A percentile compares a stretch with the other conserved stretches of the same genome.
Evolutionary conservation across 1,140 invertebrate genomes (phyloP).

Genomic region (Aradophagus sp.): DNA sequence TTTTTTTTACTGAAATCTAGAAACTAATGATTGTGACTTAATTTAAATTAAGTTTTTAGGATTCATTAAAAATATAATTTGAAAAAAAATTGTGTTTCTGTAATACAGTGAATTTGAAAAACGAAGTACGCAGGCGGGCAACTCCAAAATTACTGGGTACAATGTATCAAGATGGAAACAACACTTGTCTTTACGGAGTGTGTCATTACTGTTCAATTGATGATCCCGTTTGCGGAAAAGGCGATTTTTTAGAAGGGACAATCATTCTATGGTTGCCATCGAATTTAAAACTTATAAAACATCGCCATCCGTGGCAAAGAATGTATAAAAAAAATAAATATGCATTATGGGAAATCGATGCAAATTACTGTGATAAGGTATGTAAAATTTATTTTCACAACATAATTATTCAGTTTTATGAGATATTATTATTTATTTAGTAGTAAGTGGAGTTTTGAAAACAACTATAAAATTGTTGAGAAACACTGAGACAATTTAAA

Average conservation of each 20-base stretch:
- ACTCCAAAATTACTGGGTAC: slow-evolving; percentile 80
- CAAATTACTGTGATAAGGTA: slow-evolving; percentile 86
- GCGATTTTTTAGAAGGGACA: slow-evolving; percentile 85
- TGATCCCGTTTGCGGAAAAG: slow-evolving; percentile 87
- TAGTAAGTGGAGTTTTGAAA: no score
- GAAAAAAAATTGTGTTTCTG: background rate
- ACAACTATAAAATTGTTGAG: no score
- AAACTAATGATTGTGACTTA: no score
- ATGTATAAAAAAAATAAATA: slow-evolving; percentile 85
- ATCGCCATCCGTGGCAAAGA: slow-evolving; percentile 90
- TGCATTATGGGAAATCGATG: slow-evolving; percentile 87
- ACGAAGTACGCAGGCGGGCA: slow-evolving; percentile 84
- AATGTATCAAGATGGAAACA: slow-evolving; percentile 72
- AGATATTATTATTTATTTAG: no score
- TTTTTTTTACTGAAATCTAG: no score
- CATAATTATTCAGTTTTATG: no score
- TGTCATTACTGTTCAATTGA: slow-evolving; percentile 90
- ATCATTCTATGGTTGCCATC: slow-evolving; percentile 88
- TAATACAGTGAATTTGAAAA: slow-evolving; percentile 79
- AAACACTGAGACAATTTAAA: no score
- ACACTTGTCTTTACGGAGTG: slow-evolving; percentile 89
- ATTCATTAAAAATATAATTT: no score
- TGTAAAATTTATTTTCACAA: background rate
- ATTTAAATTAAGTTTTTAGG: background rate
- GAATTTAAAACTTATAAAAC: slow-evolving; percentile 78